phyloP scores from a whole-genome alignment of 2,888 invertebrate genomes.

The Lamproptera curius region DNA sequence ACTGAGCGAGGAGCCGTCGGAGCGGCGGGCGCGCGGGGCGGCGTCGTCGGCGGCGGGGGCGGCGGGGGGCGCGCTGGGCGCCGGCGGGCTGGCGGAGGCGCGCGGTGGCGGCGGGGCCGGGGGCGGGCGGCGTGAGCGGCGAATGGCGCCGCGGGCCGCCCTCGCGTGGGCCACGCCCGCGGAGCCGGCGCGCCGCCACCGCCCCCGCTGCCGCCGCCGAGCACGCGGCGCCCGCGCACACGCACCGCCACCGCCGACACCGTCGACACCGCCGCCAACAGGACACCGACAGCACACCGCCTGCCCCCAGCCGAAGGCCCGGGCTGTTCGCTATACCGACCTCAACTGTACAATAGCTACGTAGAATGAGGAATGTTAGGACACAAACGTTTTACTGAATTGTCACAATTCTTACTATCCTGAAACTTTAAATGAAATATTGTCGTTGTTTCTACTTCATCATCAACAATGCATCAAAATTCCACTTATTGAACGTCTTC shows the following conservation, averaged over 20 bases:
- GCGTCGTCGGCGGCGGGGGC: conserved; percentile 40
- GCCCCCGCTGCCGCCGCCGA: conserved; percentile 20
- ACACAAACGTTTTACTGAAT: no score
- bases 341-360: no score
- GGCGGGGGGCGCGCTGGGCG: conserved; percentile 35
- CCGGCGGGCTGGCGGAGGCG: conserved; percentile 23
- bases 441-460: no score
- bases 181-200: conserved; percentile 26
- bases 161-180: conserved; percentile 26
- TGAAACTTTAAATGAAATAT: no score
- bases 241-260: conserved; percentile 10
- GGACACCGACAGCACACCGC: no score
- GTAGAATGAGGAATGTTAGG: no score
- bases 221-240: conserved; percentile 11
- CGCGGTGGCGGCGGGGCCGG: conserved; percentile 27
- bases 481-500: no score
- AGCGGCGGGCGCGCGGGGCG: conserved; percentile 38
- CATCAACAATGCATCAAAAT: no score
- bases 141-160: conserved; percentile 15
- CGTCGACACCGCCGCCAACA: no score
- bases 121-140: conserved; percentile 27
- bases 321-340: no score
- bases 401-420: no score
- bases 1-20: conserved; percentile 57
- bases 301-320: no score